phyloP scores from a whole-genome alignment of 2,113 vertebrate genomes.

The Phyllostomus discolor region DNA sequence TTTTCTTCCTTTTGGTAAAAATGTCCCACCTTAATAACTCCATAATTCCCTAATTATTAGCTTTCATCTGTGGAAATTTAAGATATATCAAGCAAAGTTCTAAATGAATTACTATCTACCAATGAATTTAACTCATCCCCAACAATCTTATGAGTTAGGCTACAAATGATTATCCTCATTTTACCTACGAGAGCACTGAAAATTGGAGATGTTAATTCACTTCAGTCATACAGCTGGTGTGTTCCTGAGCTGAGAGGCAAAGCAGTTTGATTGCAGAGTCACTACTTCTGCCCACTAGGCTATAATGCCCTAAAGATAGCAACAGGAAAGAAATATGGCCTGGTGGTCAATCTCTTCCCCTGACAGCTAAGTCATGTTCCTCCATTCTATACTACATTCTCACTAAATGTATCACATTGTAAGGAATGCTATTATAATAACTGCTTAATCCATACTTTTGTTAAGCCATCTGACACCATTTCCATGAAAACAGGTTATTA shows the following conservation, averaged over 20 bases:
- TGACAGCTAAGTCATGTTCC: not conserved
- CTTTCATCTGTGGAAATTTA: not conserved
- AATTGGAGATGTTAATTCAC: not conserved
- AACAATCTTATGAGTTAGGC: not conserved
- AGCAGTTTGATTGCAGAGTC: not conserved
- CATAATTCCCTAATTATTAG: not conserved
- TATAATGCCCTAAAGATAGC: not conserved
- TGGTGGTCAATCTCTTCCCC: not conserved
- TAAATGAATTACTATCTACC: not conserved
- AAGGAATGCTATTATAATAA: not conserved
- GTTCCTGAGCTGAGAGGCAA: not conserved
- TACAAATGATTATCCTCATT: not conserved
- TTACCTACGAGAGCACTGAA: not conserved
- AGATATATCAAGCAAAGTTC: not conserved
- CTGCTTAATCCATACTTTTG: not conserved
- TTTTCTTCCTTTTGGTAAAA: not conserved
- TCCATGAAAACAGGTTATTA: not conserved
- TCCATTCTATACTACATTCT: not conserved
- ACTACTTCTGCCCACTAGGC: not conserved
- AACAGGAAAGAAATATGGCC: not conserved
- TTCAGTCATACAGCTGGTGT: not conserved
- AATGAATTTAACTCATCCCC: not conserved
- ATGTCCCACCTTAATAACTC: not conserved
- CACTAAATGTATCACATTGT: not conserved
- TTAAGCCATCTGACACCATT: not conserved